Evolutionary conservation across 2,888 invertebrate genomes (phyloP).

Genomic region (Steinernema carpocapsae): DNA sequence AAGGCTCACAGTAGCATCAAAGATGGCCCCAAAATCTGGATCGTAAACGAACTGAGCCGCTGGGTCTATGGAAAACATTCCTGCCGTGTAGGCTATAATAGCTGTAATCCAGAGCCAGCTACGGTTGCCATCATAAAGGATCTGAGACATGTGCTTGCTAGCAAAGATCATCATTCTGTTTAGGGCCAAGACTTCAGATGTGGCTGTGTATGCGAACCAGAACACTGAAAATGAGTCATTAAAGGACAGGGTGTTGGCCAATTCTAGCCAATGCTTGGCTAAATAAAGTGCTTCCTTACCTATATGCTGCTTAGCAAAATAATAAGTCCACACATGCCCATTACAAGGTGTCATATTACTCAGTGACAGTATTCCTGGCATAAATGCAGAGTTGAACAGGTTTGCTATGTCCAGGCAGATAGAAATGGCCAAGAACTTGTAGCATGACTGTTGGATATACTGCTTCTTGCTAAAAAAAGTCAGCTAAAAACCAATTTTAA

Average conservation of each 20-base stretch:
- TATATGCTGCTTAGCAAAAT: not conserved
- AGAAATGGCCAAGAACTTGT: not conserved
- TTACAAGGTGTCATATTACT: not conserved
- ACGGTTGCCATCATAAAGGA: not conserved
- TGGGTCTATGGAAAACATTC: not conserved
- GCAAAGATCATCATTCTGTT: not conserved
- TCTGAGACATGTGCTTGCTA: not conserved
- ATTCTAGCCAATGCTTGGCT: not conserved
- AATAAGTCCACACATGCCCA: not conserved
- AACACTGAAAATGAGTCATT: not conserved
- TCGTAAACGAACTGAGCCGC: not conserved
- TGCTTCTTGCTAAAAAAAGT: not conserved
- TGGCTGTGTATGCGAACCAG: not conserved
- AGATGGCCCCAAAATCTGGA: not conserved
- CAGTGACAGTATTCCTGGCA: not conserved
- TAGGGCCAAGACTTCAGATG: not conserved
- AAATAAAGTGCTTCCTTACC: not conserved
- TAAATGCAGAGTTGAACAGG: not conserved
- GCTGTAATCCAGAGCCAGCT: not conserved
- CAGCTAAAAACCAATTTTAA: not conserved
- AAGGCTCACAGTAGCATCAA: not conserved
- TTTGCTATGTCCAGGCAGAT: not conserved
- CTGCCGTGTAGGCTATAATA: not conserved
- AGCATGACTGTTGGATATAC: not conserved
- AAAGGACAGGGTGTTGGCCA: not conserved